Conservation (phyloP, 2,113 vertebrate genomes). For the Sus scrofa region DNA sequence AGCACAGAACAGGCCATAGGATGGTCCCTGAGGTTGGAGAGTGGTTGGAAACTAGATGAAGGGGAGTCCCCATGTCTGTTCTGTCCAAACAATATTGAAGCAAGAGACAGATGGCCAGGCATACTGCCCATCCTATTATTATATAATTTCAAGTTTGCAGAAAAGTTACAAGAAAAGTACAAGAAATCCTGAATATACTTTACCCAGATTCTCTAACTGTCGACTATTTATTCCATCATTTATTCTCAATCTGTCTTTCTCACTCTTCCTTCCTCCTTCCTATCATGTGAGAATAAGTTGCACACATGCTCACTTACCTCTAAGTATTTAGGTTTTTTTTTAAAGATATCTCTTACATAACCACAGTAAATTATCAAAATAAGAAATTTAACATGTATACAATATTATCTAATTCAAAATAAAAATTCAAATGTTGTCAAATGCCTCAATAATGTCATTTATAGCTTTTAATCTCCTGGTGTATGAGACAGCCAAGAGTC, state of each 20-base stretch:
- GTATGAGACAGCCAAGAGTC: not conserved
- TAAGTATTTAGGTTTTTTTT: conserved; percentile 19
- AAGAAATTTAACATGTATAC: not conserved
- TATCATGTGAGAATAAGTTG: not conserved
- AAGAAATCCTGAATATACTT: conserved; percentile 12
- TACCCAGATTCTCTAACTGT: not conserved
- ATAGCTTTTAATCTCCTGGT: not conserved
- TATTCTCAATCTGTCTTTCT: not conserved
- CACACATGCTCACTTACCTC: not conserved
- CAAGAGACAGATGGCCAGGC: not conserved
- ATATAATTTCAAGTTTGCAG: not conserved
- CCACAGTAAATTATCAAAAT: not conserved
- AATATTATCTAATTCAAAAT: conserved; percentile 16
- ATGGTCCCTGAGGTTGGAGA: not conserved
- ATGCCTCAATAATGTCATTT: not conserved
- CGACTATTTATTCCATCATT: not conserved
- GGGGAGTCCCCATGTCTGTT: not conserved
- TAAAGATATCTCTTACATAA: not conserved
- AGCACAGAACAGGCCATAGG: not conserved
- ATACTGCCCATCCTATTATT: not conserved
- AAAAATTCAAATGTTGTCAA: not conserved
- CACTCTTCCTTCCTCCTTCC: too few relatives aligned
- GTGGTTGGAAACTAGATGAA: not conserved
- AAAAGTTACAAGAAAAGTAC: not conserved
- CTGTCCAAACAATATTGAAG: not conserved